Percentiles rank a stretch among this genome's conserved stretches.
These are phyloP conservation scores for Serripes groenlandicus DNA, from an alignment of 2,888 invertebrate genomes.

Conservation along the genomic window DNA sequence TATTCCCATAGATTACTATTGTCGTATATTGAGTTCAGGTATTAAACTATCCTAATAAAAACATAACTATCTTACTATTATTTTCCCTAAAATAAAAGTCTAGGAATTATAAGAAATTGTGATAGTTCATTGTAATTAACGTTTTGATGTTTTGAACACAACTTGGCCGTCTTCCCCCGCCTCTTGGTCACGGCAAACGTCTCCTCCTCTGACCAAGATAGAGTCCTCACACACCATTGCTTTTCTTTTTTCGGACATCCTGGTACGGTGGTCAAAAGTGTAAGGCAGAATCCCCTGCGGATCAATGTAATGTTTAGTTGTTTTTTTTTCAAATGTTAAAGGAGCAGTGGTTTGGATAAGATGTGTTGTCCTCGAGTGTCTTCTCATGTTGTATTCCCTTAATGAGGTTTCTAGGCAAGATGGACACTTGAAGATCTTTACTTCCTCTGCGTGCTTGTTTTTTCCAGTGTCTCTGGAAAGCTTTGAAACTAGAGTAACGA, in stretches of 20 bases:
- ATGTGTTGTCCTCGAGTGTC: background rate
- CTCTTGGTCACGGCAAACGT: background rate
- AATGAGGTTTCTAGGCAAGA: background rate
- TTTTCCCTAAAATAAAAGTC: too few relatives aligned
- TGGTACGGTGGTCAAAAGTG: background rate
- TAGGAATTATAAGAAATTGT: too few relatives aligned
- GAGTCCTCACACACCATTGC: background rate
- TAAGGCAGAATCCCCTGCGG: background rate
- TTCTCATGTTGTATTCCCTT: background rate
- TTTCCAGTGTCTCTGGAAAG: conserved; percentile 6
- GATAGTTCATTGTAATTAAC: too few relatives aligned
- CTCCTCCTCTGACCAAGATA: background rate
- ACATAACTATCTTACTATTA: too few relatives aligned
- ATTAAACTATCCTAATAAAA: too few relatives aligned
- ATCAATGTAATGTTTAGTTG: background rate
- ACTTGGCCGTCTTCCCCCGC: background rate
- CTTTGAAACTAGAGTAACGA: background rate
- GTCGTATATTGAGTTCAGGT: too few relatives aligned
- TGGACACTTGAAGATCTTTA: background rate
- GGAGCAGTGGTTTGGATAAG: background rate
- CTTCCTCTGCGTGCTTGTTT: background rate
- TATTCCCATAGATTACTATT: too few relatives aligned
- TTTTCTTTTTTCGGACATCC: background rate
- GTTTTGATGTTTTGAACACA: background rate
- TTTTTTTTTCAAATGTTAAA: background rate